Conservation (phyloP, 1,140 invertebrate species). For the Drosophila subobscura region DNA sequence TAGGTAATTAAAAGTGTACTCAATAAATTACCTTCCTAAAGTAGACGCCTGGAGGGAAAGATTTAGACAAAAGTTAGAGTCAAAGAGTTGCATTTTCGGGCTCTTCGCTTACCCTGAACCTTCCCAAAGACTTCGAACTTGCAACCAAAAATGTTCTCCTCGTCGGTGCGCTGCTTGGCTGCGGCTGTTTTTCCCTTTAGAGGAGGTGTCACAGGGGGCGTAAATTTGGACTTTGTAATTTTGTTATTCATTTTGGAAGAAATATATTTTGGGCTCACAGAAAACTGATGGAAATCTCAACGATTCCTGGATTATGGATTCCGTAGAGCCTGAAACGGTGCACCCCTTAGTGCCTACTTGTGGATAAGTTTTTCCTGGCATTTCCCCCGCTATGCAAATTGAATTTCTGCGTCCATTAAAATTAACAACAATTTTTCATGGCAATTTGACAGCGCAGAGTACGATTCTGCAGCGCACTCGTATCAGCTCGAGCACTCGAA, state of each 20-base stretch:
- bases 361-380: background rate
- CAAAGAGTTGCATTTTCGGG: background rate
- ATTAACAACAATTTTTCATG: conserved; percentile 39
- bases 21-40: conserved; percentile 50
- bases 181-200: background rate
- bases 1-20: too few relatives aligned
- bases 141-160: conserved; percentile 34
- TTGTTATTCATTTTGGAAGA: conserved; percentile 41
- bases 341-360: background rate
- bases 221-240: conserved; percentile 45
- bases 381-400: background rate
- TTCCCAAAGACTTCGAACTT: conserved; percentile 55
- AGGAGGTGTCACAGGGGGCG: background rate
- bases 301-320: background rate
- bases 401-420: background rate
- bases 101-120: conserved; percentile 47
- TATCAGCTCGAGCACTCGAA: conserved; percentile 1
- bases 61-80: background rate
- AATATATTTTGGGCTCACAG: background rate
- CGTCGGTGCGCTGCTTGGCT: background rate
- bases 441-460: conserved; percentile 23
- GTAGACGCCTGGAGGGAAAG: conserved; percentile 33
- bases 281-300: background rate
- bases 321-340: too few relatives aligned
- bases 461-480: conserved; percentile 12